phyloP scores from a whole-genome alignment of 2,113 vertebrate species.

The Nematolebias whitei region DNA sequence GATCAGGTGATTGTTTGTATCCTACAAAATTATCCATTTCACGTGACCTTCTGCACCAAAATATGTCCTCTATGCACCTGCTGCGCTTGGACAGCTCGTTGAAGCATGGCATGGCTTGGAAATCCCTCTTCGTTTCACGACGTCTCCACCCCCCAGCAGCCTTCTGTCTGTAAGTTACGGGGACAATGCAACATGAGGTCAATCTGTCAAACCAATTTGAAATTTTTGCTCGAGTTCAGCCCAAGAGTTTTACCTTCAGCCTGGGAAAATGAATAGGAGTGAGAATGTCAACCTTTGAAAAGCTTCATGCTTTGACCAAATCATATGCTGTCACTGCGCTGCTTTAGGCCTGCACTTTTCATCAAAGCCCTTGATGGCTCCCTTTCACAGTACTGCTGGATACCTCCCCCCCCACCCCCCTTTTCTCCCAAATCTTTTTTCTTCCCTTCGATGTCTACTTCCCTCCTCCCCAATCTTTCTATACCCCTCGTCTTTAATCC shows the following conservation, averaged over 20 bases:
- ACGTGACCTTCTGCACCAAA: constrained; percentile 36
- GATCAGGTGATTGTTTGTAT: constrained; percentile 28
- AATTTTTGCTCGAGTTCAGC: constrained; percentile 66
- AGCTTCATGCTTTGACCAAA: constrained; percentile 79
- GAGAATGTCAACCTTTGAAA: constrained; percentile 78
- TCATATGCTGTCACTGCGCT: constrained; percentile 81
- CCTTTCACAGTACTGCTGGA: constrained; percentile 77
- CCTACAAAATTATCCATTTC: constrained; percentile 16
- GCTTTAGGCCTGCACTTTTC: constrained; percentile 80
- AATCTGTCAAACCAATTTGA: constrained; percentile 70
- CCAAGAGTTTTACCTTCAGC: constrained; percentile 71
- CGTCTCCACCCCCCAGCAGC: constrained; percentile 55
- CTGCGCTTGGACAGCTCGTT: constrained; percentile 26
- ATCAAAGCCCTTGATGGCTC: constrained; percentile 80
- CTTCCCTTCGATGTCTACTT: constrained; percentile 68
- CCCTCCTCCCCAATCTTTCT: constrained; percentile 64
- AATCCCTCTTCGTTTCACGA: constrained; percentile 61
- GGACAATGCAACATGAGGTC: constrained; percentile 66
- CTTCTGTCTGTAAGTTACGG: constrained; percentile 56
- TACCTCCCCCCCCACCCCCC: constrained; percentile 70
- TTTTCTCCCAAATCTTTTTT: constrained; percentile 73
- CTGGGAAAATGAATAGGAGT: constrained; percentile 63
- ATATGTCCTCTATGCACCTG: constrained; percentile 17
- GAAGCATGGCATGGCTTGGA: constrained; percentile 38
- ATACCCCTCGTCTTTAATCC: constrained; percentile 73